Evolutionary conservation across 2,888 invertebrate genomes (phyloP).

Genomic region (Idaea biselata): DNA sequence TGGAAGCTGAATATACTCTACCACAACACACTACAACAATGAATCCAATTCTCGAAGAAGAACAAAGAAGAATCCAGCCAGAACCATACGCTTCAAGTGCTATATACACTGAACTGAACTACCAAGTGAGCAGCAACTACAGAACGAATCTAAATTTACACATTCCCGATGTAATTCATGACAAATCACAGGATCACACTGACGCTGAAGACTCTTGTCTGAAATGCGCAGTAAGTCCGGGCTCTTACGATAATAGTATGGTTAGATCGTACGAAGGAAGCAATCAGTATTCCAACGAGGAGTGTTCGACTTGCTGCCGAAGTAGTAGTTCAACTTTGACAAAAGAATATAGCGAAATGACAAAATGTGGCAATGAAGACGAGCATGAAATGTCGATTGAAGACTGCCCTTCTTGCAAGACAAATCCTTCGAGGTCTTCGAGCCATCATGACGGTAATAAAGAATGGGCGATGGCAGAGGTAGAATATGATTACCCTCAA

Average conservation of each 20-base stretch:
- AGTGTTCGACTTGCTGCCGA: conserved; percentile 73
- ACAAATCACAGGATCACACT: conserved; percentile 63
- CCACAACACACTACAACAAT: conserved; percentile 65
- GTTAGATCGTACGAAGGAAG: conserved; percentile 68
- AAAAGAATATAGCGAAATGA: conserved; percentile 76
- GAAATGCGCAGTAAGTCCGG: conserved; percentile 78
- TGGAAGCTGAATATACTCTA: conserved; percentile 74
- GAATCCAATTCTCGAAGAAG: conserved; percentile 61
- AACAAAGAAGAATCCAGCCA: conserved; percentile 68
- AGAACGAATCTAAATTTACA: conserved; percentile 14
- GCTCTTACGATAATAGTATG: conserved; percentile 79
- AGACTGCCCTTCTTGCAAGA: conserved; percentile 74
- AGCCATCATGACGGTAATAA: conserved; percentile 70
- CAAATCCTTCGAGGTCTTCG: conserved; percentile 68
- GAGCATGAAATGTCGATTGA: conserved; percentile 71
- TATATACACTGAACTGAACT: conserved; percentile 74
- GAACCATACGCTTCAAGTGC: conserved; percentile 90
- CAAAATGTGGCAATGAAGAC: conserved; percentile 70
- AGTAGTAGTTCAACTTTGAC: conserved; percentile 73
- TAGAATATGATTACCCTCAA: conserved; percentile 74
- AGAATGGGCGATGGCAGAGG: conserved; percentile 72
- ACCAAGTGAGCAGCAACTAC: conserved; percentile 50
- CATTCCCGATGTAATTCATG: conserved; percentile 11
- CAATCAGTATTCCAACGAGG: conserved; percentile 73
- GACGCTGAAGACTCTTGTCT: conserved; percentile 78